Evolutionary conservation across 1,140 invertebrate genomes (phyloP).

Genomic region (Caenorhabditis inopinata): DNA sequence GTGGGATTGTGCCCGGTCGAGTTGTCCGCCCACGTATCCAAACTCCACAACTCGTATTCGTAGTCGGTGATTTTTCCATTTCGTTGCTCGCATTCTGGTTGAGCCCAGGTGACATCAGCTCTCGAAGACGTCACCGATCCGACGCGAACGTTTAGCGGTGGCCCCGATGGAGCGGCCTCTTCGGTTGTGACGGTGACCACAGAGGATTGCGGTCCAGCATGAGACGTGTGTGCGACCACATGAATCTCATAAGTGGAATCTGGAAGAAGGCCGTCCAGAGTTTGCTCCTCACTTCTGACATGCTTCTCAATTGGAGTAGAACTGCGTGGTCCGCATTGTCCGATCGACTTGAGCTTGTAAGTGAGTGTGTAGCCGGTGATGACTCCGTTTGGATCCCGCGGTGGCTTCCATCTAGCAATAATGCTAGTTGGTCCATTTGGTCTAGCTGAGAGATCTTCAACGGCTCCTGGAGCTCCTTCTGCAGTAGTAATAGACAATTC

Average conservation of each 20-base stretch:
- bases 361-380: slow-evolving; percentile 66
- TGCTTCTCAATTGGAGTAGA: slow-evolving; percentile 55
- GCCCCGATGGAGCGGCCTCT: slow-evolving; percentile 59
- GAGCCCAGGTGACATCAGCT: slow-evolving; percentile 63
- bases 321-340: slow-evolving; percentile 59
- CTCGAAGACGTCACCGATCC: slow-evolving; percentile 60
- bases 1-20: slow-evolving; percentile 41
- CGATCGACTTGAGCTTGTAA: slow-evolving; percentile 64
- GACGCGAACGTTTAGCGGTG: slow-evolving; percentile 57
- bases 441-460: slow-evolving; percentile 54
- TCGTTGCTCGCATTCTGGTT: slow-evolving; percentile 63
- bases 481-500: slow-evolving; percentile 56
- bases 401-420: slow-evolving; percentile 55
- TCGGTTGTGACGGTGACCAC: slow-evolving; percentile 59
- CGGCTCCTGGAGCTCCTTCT: slow-evolving; percentile 61
- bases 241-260: slow-evolving; percentile 64
- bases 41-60: slow-evolving; percentile 62
- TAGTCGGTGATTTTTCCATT: slow-evolving; percentile 65
- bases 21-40: slow-evolving; percentile 57
- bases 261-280: slow-evolving; percentile 58
- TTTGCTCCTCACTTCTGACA: slow-evolving; percentile 38
- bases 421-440: slow-evolving; percentile 53
- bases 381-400: slow-evolving; percentile 62
- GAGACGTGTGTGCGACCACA: slow-evolving; percentile 64
- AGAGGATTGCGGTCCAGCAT: slow-evolving; percentile 60